Evolutionary conservation across 2,113 vertebrate species (phyloP), one percentile per base, ranked within the genome.

Genomic region (Channa maculata): DNA sequence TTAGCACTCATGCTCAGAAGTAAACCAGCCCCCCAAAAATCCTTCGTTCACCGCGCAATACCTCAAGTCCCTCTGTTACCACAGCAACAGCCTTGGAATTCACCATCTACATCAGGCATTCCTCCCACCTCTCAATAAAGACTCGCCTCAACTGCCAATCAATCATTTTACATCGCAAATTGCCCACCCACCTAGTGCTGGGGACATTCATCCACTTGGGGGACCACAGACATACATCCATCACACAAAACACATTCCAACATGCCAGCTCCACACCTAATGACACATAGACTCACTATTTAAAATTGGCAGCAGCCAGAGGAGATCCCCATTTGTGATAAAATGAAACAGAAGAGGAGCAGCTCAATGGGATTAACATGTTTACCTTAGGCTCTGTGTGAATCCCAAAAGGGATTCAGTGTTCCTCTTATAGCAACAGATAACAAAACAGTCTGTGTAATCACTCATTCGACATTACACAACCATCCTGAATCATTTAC

Each of bases 71-170:
- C 89, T 88, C 88, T 83, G 94, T 94, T 93, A 93, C 94, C 94
- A 94, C 91, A 93, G 94, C 94, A 95, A 94, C 94, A 94, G 92
- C 90, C 91, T 92, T 88, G 91, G 93, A 94, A 93, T 90, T 90
- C 92, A 92, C 89, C 91, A 79, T 93, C 93, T 84, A 87, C 89
- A 91, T 91, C 81, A 89, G 79, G 71, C 87, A 75, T 88, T 93
- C 91, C 92, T 88, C 90, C 92, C 82, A 91, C 89, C 86, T 86
- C 89, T 86, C 87, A 65, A 86, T 89, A 91, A 91, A 92, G 90
- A 74, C 94, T 84, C 50, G 84, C 88, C 77, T 88, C 88, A 85
- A 90, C 85, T 91, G 91, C 94, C 92, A 87, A 85, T 93, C 93
- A 93, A 91, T 92, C 91, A 91, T 89, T 88, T 89, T 85, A 92